Evolutionary conservation across 1,140 invertebrate species (phyloP), one percentile per base, ranked within the genome.

Genomic region (Hydropsyche tenuis): DNA sequence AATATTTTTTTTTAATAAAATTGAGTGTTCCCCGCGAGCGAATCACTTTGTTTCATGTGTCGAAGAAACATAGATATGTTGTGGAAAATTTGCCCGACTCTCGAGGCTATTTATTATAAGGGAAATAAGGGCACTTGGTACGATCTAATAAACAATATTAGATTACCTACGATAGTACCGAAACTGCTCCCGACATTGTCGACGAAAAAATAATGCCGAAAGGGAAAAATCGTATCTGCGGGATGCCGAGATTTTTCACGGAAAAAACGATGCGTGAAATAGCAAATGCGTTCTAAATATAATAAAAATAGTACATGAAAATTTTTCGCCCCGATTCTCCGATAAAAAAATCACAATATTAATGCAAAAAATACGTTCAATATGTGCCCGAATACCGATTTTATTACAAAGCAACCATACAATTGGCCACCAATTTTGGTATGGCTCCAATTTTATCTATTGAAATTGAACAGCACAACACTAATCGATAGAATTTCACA

Each of bases 191-290:
- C 3, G 30, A 37, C 30, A 9, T 37, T 37, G 3, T 37, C 30
- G 30, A 48, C 4, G 16, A 48, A 48, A 48, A 48, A 48, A 48
- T n/a, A 48, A n/a, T 48, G 14, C 2, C 12, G 16, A 48, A 48
- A 48, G 45, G 45, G 4, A 27, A 60, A 60, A 60, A 25, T 3
- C 7, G 12, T 25, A 18, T 27, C 56, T 5, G 23, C 23, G 56
- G 56, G 5, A 60, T 9, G 16, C 48, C 6, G 48, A 5, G 16
- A 53, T 53, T 60, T 37, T 60, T 60, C 22, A 6, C n/a, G 7
- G 11, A 60, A 60, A 23, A 20, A 60, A 11, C 56, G 56, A 60
- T 25, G 22, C 56, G 56, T 60, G 56, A 60, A 60, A 60, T 25
- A 60, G 22, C 18, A 14, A 53, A 18, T 53, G 16, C 48, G 48